A percentile compares a stretch with the other conserved stretches of the same genome.
Conservation (phyloP, 2,888 invertebrate species). For the Junonia oenone region DNA sequence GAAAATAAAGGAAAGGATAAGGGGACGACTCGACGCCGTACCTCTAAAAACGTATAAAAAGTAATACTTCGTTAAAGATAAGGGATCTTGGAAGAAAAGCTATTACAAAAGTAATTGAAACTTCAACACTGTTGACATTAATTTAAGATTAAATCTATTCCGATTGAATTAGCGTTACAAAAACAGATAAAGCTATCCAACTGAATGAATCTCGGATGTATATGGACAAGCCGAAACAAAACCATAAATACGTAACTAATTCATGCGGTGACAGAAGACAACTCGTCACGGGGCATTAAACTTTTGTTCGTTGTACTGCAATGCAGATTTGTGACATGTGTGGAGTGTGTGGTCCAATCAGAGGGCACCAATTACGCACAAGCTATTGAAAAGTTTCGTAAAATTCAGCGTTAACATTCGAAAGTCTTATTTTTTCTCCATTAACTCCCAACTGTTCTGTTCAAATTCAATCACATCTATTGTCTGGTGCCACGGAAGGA, state of each 20-base stretch:
- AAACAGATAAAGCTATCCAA: constrained; percentile 4
- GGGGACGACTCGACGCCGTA: not conserved
- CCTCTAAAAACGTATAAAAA: too few species aligned
- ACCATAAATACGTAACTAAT: constrained; percentile 25
- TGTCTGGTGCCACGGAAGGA: not conserved
- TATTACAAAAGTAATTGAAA: not conserved
- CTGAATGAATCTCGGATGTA: not conserved
- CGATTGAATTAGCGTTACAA: not conserved
- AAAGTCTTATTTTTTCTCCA: not conserved
- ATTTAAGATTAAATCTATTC: not conserved
- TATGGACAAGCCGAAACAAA: constrained; percentile 8
- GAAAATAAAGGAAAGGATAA: not conserved
- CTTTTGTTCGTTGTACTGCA: constrained; percentile 30
- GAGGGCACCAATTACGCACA: constrained; percentile 25
- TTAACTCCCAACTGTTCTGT: not conserved
- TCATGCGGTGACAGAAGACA: constrained; percentile 27
- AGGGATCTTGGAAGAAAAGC: too few species aligned
- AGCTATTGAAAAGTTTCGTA: not conserved
- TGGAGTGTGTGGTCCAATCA: constrained; percentile 22
- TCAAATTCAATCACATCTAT: not conserved
- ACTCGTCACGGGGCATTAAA: constrained; percentile 32
- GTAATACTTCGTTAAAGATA: too few species aligned
- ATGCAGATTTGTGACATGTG: constrained; percentile 34
- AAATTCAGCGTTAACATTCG: not conserved
- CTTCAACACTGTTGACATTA: not conserved